These are phyloP conservation scores for Rhabdomys dilectus DNA, from an alignment of 2,113 vertebrate species.

Conservation along the genomic window DNA sequence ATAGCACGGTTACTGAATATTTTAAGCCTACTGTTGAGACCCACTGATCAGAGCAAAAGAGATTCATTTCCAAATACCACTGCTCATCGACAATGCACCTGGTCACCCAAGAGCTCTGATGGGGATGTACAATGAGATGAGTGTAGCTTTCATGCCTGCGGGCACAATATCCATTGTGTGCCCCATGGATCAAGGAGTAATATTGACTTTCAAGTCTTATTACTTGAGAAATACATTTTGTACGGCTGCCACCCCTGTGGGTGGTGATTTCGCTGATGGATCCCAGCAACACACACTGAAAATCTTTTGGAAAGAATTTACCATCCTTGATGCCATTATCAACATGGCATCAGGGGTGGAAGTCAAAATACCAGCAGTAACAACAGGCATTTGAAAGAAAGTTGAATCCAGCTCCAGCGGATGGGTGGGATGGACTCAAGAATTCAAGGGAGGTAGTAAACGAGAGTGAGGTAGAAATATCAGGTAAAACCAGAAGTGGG, in stretches of 20 bases:
- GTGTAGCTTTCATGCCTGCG: not conserved
- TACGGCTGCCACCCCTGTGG: not conserved
- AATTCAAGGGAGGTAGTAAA: not conserved
- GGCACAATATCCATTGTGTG: not conserved
- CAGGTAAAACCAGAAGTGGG: not conserved
- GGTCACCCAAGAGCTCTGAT: constrained; percentile 17
- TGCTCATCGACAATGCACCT: not conserved
- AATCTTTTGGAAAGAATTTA: not conserved
- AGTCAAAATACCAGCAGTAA: not conserved
- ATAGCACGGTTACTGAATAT: not conserved
- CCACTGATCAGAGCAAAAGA: not conserved
- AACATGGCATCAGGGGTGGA: not conserved
- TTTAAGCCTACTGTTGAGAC: constrained; percentile 3
- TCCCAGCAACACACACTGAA: not conserved
- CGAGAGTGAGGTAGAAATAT: not conserved
- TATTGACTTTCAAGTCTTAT: constrained; percentile 20
- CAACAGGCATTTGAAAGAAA: not conserved
- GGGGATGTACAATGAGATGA: constrained; percentile 30
- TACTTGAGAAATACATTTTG: constrained; percentile 18
- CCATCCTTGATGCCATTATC: not conserved
- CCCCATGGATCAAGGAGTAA: constrained; percentile 8
- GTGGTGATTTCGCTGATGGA: not conserved
- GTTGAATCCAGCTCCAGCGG: not conserved
- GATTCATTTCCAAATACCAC: constrained; percentile 22
- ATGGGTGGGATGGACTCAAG: not conserved